Evolutionary conservation across 92 coral and sea anemone species (phyloP).

Genomic region (Phenganax stokvisi): DNA sequence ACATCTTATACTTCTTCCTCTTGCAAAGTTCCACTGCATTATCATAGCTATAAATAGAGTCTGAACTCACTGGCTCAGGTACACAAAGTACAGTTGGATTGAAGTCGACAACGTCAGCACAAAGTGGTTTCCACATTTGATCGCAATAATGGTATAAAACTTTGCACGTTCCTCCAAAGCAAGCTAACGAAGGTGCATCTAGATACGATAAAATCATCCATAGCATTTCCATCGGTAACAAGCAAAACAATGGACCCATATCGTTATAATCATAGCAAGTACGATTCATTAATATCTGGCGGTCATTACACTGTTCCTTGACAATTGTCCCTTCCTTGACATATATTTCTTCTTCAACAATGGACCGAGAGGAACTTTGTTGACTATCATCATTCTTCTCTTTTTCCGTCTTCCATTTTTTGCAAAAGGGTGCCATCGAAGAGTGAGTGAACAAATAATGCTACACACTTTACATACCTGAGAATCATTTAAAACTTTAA

Average conservation of each 20-base stretch:
- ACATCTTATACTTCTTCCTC: constrained; percentile 77
- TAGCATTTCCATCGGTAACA: constrained; percentile 87
- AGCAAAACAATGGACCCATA: constrained; percentile 75
- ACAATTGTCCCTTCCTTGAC: too few relatives aligned
- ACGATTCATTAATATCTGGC: not conserved
- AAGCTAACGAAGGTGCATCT: constrained; percentile 89
- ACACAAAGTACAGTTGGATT: constrained; percentile 81
- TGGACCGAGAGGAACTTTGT: constrained; percentile 68
- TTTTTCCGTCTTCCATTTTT: not conserved
- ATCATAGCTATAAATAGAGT: constrained; percentile 75
- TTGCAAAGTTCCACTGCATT: constrained; percentile 71
- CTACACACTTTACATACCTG: too few relatives aligned
- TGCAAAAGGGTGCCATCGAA: too few relatives aligned
- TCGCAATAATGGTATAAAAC: constrained; percentile 62
- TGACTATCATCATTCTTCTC: constrained; percentile 29
- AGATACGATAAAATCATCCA: constrained; percentile 64
- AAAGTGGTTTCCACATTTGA: constrained; percentile 73
- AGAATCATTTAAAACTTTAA: too few relatives aligned
- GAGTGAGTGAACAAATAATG: too few relatives aligned
- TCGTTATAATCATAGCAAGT: constrained; percentile 50
- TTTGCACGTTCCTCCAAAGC: constrained; percentile 78
- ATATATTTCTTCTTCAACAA: constrained; percentile 36
- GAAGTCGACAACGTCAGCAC: constrained; percentile 52
- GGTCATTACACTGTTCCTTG: not conserved
- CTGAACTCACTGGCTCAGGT: constrained; percentile 61